phyloP scores from a whole-genome alignment of 2,888 invertebrate genomes.

The Sphecodes monilicornis region DNA sequence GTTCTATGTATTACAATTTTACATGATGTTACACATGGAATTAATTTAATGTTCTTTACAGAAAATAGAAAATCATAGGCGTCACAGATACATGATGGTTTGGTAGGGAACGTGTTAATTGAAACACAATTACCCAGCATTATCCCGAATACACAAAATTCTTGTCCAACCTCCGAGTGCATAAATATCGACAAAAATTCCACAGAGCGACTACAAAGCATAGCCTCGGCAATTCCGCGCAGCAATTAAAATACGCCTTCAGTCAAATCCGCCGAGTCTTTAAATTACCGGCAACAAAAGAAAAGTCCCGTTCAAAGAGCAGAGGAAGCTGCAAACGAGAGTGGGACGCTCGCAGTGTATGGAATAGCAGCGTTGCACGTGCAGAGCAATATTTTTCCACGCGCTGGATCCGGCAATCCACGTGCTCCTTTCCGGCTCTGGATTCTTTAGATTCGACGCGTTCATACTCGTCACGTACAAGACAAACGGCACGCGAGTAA shows the following conservation, averaged over 20 bases:
- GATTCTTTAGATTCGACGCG: conserved; percentile 54
- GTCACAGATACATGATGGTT: background rate
- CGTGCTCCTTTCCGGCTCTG: conserved; percentile 31
- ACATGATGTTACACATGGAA: background rate
- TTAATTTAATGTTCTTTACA: no score
- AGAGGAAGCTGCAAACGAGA: background rate
- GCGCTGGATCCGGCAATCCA: conserved; percentile 12
- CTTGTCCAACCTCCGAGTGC: background rate
- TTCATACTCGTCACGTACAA: conserved; percentile 69
- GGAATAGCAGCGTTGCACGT: conserved; percentile 4
- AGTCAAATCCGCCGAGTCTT: background rate
- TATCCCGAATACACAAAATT: background rate
- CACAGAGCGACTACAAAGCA: background rate
- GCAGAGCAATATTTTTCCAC: conserved; percentile 19
- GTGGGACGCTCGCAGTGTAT: background rate
- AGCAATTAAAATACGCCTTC: background rate
- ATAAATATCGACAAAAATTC: background rate
- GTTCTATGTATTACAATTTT: no score
- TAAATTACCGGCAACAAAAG: background rate
- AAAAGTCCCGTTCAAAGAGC: background rate
- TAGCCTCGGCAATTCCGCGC: background rate
- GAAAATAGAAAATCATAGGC: background rate
- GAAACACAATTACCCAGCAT: background rate
- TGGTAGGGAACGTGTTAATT: background rate
- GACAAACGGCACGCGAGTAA: conserved; percentile 63